Evolutionary conservation across 2,797 vertebrate species (phyloP), one percentile per base, ranked within the genome.

Genomic region (Masticophis lateralis): DNA sequence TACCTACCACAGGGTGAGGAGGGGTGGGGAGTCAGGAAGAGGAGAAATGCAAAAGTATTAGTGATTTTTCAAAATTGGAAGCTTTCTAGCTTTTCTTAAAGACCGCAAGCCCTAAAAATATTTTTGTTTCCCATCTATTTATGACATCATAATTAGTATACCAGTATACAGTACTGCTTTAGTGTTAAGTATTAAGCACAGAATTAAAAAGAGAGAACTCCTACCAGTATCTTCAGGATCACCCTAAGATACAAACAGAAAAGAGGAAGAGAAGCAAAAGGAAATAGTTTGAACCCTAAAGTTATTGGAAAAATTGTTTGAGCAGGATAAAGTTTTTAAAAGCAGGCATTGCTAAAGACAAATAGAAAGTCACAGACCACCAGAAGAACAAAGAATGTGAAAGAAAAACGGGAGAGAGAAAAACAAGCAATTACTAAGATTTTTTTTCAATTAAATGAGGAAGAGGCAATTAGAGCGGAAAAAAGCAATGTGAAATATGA

Each of bases 1-100:
- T 91, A 99, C 99, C 99, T 99, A 94, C 83, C 60, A 86, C 60
- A 51, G 66, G 93, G 37, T 92, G 59, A 53, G 47, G 47, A 1
- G 66, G 93, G n/a, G 91, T 55, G 55, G 93, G 74, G 87, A 57
- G 10, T 13, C 1, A 94, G 86, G 43, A 32, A 88, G 92, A 32
- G 89, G 92, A 55, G 94, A 89, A 69, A 93, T 79, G 20, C 8
- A 13, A 63, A 91, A 53, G 20, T 59, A 28, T 16, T 20, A 2
- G 28, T 32, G 28, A 25, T 3, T 27, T n/a, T 66, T 25, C 56
- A 37, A 32, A 51, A 25, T 2, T 20, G 27, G 14, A 61, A 59
- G 27, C 14, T 13, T 47, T 55, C 28, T 79, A 18, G 18, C 12
- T 43, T 47, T 63, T 61, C 47, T 66, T 14, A 90, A 55, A 22